Base-by-base conservation (phyloP, 2,797 vertebrate species). In the Enoplosus armatus region DNA sequence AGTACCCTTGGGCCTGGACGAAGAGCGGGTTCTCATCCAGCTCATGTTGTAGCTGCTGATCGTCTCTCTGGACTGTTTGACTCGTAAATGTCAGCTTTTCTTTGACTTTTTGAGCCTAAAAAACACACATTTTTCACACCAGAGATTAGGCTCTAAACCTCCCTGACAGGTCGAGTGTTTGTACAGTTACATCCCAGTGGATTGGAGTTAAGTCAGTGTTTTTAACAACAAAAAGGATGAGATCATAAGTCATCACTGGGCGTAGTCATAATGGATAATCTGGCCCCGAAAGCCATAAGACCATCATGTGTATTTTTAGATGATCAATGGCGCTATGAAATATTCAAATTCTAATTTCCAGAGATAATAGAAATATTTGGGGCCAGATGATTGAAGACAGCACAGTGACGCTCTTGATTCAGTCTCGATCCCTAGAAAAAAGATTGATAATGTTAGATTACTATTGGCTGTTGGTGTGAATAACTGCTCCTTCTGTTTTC, bases 271-370 rank as follows among this genome's bases (percentile, higher is more conserved):
- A 90, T 90, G 68, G 72, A 65, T n/a, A n/a, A 81, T 87, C 74
- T 73, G 72, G 61, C 72, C 84, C 45, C 55, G 5, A 71, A 80
- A 83, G 77, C 77, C 48, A 77, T 71, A 55, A 83, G 80, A 79
- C 78, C 77, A 64, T 74, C 70, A 31, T 68, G 87, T 68, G 72
- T 93, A 94, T 94, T 93, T 93, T 91, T 89, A 91, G 90, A 94
- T 94, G 94, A 95, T 87, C 63, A 59, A 93, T 91, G 88, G 64
- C 50, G 15, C 45, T 59, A 88, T 94, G 68, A 94, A 94, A 92
- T 93, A 94, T 95, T 93, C 59, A 95, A 63, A 91, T 87, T 87
- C 85, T 94, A 85, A 95, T 94, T 90, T 93, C 87, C 92, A 87
- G 86, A 84, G 85, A 90, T 93, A 92, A 91, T 93, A 88, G 87